Evolutionary conservation across 2,113 vertebrate genomes (phyloP), one percentile per base, ranked within the genome.

Genomic region (Plecturocebus donacophilus): DNA sequence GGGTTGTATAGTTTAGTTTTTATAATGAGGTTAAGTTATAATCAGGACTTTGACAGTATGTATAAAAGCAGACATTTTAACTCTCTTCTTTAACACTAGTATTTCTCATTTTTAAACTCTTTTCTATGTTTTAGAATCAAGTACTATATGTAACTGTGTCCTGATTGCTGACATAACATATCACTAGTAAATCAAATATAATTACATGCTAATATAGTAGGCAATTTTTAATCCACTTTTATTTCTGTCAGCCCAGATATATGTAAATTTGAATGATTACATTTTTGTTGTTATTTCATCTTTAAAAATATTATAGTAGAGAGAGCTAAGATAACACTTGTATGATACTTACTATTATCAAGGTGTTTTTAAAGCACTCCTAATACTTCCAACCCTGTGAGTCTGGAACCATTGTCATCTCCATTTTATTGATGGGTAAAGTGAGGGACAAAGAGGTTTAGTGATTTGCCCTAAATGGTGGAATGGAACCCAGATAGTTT

Each of bases 221-320:
- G 35, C 19, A 95, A 73, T 92, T 89, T 93, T 81, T 68, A 96
- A 75, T 92, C 23, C 19, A 85, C 56, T 80, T 95, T 96, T 95
- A 92, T 89, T 95, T 94, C 66, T 95, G 52, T 87, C 93, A 94
- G 2, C 40, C 73, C 61, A 70, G 61, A 92, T 66, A 77, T 49
- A 89, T 92, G 6, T 81, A 91, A 95, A 86, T 83, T 10, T 70
- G 68, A 85, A 58, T 89, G 49, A 91, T 52, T 76, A 27, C 11
- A 70, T 76, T 88, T 95, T 91, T 90, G 11, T 8, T 87, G 11
- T 16, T 87, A 68, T 95, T 91, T 61, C 38, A 61, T 30, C 38
- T 91, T 85, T 91, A 88, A 91, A 89, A 19, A 47, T 92, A 79
- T 91, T 89, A 52, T 47, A 76, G 87, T 42, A 89, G 7, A 14